Conservation (phyloP, 1,140 invertebrate species). For the Grapholita molesta region DNA sequence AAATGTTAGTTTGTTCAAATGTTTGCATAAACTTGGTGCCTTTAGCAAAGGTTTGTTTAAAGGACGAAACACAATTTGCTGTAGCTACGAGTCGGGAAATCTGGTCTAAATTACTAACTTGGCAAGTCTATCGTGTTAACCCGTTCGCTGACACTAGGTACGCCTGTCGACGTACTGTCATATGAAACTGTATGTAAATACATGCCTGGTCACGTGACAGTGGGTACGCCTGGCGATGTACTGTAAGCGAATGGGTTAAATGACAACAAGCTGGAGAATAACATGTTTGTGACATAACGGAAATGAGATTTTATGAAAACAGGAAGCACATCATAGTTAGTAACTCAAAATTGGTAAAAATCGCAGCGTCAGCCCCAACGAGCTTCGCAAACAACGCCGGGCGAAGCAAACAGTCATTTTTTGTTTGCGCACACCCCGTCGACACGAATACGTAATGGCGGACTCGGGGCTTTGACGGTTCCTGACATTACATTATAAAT, state of each 20-base stretch:
- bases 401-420: conserved; percentile 6
- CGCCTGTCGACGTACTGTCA: too few species aligned
- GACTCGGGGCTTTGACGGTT: neutral
- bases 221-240: too few species aligned
- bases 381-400: neutral
- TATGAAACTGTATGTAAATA: too few species aligned
- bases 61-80: conserved; percentile 13
- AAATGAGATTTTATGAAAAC: neutral
- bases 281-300: neutral
- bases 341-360: neutral
- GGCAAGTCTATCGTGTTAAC: neutral
- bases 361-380: neutral
- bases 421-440: conserved; percentile 13
- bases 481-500: conserved; percentile 12
- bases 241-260: too few species aligned
- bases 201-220: too few species aligned
- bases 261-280: neutral
- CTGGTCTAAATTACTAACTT: neutral
- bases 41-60: conserved; percentile 6
- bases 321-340: neutral
- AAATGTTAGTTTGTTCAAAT: conserved; percentile 8
- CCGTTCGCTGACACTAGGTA: too few species aligned
- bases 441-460: conserved; percentile 12
- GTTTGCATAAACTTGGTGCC: conserved; percentile 10
- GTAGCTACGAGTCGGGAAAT: neutral